phyloP scores from a whole-genome alignment of 2,113 vertebrate species.

The Marmota monax region DNA sequence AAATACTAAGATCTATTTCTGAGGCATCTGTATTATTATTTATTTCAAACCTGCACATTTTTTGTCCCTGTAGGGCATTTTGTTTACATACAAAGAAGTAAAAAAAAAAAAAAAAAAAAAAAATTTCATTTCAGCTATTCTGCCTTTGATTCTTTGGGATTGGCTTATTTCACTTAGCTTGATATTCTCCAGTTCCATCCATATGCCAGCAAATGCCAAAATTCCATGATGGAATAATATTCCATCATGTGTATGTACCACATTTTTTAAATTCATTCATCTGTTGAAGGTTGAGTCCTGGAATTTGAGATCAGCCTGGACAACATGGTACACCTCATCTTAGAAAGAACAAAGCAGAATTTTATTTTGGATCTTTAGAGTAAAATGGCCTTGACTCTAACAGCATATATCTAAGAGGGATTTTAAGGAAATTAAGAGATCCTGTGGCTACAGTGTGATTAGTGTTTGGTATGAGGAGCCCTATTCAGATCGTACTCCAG shows the following conservation, averaged over 20 bases:
- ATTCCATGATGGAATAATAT: too few species aligned
- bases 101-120: not conserved
- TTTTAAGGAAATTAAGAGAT: not conserved
- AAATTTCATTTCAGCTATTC: not conserved
- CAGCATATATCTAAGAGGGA: conserved; percentile 11
- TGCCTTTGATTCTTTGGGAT: too few species aligned
- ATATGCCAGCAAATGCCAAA: too few species aligned
- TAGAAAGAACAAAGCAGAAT: not conserved
- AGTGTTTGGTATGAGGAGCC: not conserved
- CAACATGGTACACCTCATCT: not conserved
- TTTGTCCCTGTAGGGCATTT: conserved; percentile 1
- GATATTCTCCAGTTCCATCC: too few species aligned
- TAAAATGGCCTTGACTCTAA: not conserved
- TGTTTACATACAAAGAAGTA: not conserved
- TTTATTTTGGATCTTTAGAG: conserved; percentile 1
- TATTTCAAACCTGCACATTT: not conserved
- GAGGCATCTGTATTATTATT: not conserved
- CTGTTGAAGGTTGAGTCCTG: not conserved
- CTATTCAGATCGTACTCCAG: not conserved
- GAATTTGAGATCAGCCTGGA: not conserved
- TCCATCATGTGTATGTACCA: too few species aligned
- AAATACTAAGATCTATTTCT: not conserved
- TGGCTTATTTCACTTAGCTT: too few species aligned
- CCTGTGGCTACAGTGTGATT: not conserved
- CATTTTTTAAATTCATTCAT: too few species aligned